phyloP scores from a whole-genome alignment of 2,888 invertebrate genomes.

The Sphinx pinastri region DNA sequence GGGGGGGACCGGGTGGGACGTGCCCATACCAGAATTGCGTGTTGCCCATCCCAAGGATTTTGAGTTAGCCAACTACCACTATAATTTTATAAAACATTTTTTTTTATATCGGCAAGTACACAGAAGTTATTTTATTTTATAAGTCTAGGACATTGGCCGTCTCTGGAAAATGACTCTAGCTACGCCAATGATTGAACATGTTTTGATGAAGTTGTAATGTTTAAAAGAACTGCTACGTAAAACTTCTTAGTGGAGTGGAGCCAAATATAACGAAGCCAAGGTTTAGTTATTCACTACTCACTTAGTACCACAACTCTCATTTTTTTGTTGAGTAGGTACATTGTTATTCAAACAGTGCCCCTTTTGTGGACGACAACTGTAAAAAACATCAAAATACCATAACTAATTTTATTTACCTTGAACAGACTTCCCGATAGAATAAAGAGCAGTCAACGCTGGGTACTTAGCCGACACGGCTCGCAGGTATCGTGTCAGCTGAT shows the following conservation, averaged over 20 bases:
- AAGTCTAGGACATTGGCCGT: no score
- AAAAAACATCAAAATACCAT: neutral
- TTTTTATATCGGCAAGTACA: no score
- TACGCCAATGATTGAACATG: no score
- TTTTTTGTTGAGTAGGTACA: neutral
- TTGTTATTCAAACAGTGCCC: neutral
- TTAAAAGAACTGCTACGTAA: neutral
- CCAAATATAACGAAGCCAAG: neutral
- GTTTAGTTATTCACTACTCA: neutral
- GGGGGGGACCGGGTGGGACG: no score
- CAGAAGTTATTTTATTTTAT: no score
- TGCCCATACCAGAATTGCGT: no score
- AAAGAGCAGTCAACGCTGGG: constrained; percentile 94
- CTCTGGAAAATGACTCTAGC: no score
- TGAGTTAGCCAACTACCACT: no score
- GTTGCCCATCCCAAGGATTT: no score
- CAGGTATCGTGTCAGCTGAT: constrained; percentile 92
- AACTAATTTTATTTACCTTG: constrained; percentile 86
- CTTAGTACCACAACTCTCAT: neutral
- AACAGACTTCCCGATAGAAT: constrained; percentile 96
- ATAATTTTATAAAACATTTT: no score
- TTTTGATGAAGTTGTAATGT: no score
- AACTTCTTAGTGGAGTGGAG: neutral
- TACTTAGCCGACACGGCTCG: constrained; percentile 91
- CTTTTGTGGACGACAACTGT: no score